phyloP scores from a whole-genome alignment of 1,140 invertebrate species.

The Cotesia glomerata region DNA sequence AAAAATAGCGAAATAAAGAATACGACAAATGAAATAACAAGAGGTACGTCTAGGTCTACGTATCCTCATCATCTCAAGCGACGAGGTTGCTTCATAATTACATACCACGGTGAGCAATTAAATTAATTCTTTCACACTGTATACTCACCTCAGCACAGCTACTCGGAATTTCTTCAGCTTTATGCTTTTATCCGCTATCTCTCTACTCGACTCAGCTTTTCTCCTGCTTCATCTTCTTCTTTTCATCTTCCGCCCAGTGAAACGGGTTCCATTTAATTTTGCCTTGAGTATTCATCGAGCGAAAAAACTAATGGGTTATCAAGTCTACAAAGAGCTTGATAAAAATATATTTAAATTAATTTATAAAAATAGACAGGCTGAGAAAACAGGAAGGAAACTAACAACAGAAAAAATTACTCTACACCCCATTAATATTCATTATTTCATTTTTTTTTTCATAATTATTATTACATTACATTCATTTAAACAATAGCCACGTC shows the following conservation, averaged over 20 bases:
- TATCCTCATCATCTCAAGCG: background rate
- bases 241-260: background rate
- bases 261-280: slow-evolving; percentile 28
- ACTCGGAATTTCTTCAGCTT: slow-evolving; percentile 6
- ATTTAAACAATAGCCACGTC: slow-evolving; percentile 57
- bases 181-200: slow-evolving; percentile 25
- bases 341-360: background rate
- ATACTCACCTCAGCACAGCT: background rate
- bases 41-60: background rate
- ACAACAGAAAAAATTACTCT: too few relatives aligned
- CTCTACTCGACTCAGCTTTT: background rate
- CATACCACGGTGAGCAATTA: slow-evolving; percentile 34
- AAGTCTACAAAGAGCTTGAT: background rate
- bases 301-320: slow-evolving; percentile 2
- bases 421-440: background rate
- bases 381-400: too few relatives aligned
- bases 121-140: slow-evolving; percentile 33
- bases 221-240: background rate
- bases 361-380: too few relatives aligned
- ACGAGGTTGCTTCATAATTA: slow-evolving; percentile 29
- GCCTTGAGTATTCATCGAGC: slow-evolving; percentile 2
- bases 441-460: slow-evolving; percentile 33
- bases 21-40: background rate
- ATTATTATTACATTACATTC: slow-evolving; percentile 48
- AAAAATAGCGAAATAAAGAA: background rate